phyloP scores from a whole-genome alignment of 2,797 vertebrate species.

The Enteromius paludinosus region DNA sequence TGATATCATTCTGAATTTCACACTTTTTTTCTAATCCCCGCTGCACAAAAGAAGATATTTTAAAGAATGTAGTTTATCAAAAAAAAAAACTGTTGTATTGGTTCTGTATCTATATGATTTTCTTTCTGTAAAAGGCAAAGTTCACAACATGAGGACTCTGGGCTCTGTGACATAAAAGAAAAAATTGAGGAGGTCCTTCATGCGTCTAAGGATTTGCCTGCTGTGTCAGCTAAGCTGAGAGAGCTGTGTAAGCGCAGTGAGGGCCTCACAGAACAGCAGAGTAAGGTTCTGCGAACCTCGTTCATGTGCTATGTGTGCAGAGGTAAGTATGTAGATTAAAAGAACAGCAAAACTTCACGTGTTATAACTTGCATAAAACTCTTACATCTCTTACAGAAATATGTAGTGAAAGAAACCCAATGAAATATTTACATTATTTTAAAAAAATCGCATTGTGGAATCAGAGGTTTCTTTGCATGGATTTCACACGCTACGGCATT shows the following conservation, averaged over 20 bases:
- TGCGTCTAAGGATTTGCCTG: neutral
- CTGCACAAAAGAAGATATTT: neutral
- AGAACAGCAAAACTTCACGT: neutral
- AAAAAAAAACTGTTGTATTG: too few relatives aligned
- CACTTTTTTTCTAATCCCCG: neutral
- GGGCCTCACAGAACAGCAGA: neutral
- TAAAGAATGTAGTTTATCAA: too few relatives aligned
- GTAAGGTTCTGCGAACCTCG: too few relatives aligned
- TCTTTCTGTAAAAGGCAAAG: neutral
- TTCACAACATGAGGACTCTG: neutral
- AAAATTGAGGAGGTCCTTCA: neutral
- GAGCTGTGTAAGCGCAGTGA: neutral
- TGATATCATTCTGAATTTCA: neutral
- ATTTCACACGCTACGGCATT: too few relatives aligned
- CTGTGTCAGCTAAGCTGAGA: neutral
- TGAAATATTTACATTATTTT: too few relatives aligned
- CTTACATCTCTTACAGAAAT: neutral
- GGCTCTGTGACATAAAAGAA: neutral
- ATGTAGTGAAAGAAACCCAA: neutral
- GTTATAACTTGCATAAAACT: neutral
- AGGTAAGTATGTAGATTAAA: neutral
- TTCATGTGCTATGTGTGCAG: too few relatives aligned
- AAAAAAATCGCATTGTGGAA: too few relatives aligned
- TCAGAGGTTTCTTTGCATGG: too few relatives aligned
- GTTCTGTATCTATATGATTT: neutral